Evolutionary conservation across 1,140 invertebrate genomes (phyloP).

Genomic region (Papilio polyxenes): DNA sequence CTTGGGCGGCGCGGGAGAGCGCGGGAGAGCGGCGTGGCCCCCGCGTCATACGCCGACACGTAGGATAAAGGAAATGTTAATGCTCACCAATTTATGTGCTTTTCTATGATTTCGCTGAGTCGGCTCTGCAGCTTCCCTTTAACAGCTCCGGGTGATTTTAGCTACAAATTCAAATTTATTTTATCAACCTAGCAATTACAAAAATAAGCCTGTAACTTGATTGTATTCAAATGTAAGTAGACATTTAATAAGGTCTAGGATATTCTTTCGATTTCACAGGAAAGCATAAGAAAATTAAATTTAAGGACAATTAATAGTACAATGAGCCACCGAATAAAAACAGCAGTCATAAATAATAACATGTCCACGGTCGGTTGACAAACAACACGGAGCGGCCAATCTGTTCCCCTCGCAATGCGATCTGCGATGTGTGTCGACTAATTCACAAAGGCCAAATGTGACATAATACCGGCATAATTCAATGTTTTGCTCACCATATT

Average conservation of each 20-base stretch:
- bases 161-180: constrained; percentile 69
- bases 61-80: constrained; percentile 81
- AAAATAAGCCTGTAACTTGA: constrained; percentile 17
- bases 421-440: constrained; percentile 69
- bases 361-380: constrained; percentile 57
- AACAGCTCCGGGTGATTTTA: constrained; percentile 65
- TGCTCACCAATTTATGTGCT: constrained; percentile 79
- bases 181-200: constrained; percentile 44
- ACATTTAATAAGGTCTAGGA: not conserved
- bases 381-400: constrained; percentile 63
- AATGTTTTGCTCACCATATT: constrained; percentile 82
- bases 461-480: constrained; percentile 82
- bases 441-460: constrained; percentile 80
- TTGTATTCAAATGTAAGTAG: not conserved
- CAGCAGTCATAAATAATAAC: constrained; percentile 26
- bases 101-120: constrained; percentile 80
- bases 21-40: constrained; percentile 57
- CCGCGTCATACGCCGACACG: constrained; percentile 79
- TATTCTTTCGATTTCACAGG: not conserved
- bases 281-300: not conserved
- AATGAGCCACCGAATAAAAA: constrained; percentile 13
- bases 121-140: constrained; percentile 69
- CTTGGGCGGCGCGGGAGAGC: constrained; percentile 68
- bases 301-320: constrained; percentile 4
- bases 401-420: constrained; percentile 66